A percentile compares a stretch with the other conserved stretches of the same genome.
Conservation (phyloP, 37 sponge, comb jelly and placozoan species). For the Amphimedon queenslandica region DNA sequence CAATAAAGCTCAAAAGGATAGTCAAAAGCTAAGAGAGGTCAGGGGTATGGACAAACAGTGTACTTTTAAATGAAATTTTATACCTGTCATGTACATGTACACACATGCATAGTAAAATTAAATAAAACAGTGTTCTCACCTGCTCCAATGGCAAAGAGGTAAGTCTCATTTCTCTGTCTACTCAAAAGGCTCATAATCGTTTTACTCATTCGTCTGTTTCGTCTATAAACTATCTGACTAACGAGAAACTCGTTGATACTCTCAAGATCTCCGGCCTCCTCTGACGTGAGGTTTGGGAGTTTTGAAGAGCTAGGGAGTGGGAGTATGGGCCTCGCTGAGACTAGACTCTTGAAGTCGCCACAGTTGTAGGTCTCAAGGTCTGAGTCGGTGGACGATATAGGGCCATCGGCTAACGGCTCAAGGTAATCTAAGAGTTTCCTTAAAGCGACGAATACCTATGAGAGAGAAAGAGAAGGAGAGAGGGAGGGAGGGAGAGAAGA, state of each 20-base stretch:
- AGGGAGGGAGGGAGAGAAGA: slow-evolving; percentile 17
- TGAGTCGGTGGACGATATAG: not conserved
- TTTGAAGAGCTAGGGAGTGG: slow-evolving; percentile 21
- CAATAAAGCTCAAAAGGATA: not conserved
- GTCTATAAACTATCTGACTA: slow-evolving; percentile 15
- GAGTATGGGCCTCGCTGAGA: slow-evolving; percentile 8
- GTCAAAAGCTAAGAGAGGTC: not conserved
- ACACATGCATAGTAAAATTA: too few species aligned
- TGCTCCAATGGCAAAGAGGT: slow-evolving; percentile 57
- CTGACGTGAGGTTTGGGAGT: slow-evolving; percentile 13
- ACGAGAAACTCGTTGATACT: slow-evolving; percentile 13
- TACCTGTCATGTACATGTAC: not conserved
- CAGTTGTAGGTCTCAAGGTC: slow-evolving; percentile 18
- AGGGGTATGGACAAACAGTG: not conserved
- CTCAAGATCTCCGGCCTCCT: slow-evolving; percentile 3
- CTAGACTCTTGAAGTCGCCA: slow-evolving; percentile 47
- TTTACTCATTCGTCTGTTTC: slow-evolving; percentile 44
- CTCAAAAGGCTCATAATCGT: not conserved
- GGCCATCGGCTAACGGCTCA: slow-evolving; percentile 1
- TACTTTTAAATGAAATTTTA: not conserved
- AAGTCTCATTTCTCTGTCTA: slow-evolving; percentile 14
- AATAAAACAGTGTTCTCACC: too few species aligned
- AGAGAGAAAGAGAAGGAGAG: not conserved
- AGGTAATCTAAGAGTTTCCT: not conserved
- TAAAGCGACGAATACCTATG: not conserved